phyloP scores from a whole-genome alignment of 53 echinoderm and acorn worm species.

The Patiria pectinifera region DNA sequence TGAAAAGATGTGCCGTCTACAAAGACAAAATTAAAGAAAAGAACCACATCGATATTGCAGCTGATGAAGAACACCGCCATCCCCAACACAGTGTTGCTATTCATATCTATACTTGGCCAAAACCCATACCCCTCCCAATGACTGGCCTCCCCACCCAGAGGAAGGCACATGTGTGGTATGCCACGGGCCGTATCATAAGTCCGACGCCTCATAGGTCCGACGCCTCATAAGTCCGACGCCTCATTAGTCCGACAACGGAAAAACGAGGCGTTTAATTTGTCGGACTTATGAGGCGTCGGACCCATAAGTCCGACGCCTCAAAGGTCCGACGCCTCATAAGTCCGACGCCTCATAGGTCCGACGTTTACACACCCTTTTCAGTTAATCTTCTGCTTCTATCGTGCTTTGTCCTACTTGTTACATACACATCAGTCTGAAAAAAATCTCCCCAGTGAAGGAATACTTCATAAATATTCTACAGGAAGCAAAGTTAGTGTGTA shows the following conservation, averaged over 20 bases:
- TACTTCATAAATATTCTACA: slow-evolving; percentile 30
- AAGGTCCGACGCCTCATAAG: too few species aligned
- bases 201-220: too few species aligned
- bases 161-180: slow-evolving; percentile 9
- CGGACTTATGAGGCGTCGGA: too few species aligned
- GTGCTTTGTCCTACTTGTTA: slow-evolving; percentile 22
- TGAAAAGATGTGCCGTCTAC: slow-evolving; percentile 37
- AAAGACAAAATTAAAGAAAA: slow-evolving; percentile 18
- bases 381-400: slow-evolving; percentile 17
- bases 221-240: too few species aligned
- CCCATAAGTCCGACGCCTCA: too few species aligned
- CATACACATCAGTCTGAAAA: slow-evolving; percentile 13
- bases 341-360: too few species aligned
- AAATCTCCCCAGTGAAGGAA: slow-evolving; percentile 2
- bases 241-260: too few species aligned
- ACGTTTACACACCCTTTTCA: slow-evolving; percentile 24
- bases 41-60: slow-evolving; percentile 25
- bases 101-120: slow-evolving; percentile 19
- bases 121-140: slow-evolving; percentile 31
- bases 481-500: slow-evolving; percentile 15
- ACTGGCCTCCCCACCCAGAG: slow-evolving; percentile 43
- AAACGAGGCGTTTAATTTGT: too few species aligned
- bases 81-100: slow-evolving; percentile 8
- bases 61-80: slow-evolving; percentile 37
- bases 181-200: background rate